Percentiles rank a stretch among this genome's conserved stretches.
Evolutionary conservation across 1,140 invertebrate species (phyloP).

Genomic region (Monochamus saltuarius): DNA sequence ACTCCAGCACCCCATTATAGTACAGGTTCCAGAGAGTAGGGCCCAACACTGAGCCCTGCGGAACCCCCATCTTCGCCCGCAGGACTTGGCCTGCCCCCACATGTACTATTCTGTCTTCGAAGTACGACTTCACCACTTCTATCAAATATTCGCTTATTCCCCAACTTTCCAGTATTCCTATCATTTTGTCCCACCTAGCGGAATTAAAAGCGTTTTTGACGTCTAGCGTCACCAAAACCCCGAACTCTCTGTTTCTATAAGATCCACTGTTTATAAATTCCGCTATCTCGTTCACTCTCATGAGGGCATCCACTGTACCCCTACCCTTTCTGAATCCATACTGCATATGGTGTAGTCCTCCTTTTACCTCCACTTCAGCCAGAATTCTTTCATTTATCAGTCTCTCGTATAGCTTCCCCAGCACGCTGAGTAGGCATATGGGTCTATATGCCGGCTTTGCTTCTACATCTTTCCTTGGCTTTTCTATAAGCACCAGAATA

Average conservation of each 20-base stretch:
- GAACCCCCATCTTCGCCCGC: too few species aligned
- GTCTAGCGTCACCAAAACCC: constrained; percentile 21
- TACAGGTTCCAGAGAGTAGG: constrained; percentile 50
- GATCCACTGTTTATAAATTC: too few species aligned
- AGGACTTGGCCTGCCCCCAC: too few species aligned
- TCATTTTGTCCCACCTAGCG: constrained; percentile 17
- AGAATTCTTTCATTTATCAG: too few species aligned
- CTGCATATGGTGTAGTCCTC: constrained; percentile 14
- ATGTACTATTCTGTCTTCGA: not conserved
- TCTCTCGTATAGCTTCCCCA: too few species aligned
- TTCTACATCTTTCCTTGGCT: constrained; percentile 25
- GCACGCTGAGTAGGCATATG: not conserved
- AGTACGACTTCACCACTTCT: not conserved
- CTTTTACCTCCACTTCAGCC: too few species aligned
- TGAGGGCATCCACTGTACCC: not conserved
- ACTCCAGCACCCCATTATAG: constrained; percentile 44
- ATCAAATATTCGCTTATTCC: not conserved
- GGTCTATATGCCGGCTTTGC: constrained; percentile 36
- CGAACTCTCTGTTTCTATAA: not conserved
- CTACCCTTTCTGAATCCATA: constrained; percentile 17
- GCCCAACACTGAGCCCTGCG: constrained; percentile 53
- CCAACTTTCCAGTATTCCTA: not conserved
- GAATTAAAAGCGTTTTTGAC: constrained; percentile 33
- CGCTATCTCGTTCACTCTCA: not conserved
- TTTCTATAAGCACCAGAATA: constrained; percentile 21